phyloP scores from a whole-genome alignment of 2,113 vertebrate species.

The Mormyrus iriodes region DNA sequence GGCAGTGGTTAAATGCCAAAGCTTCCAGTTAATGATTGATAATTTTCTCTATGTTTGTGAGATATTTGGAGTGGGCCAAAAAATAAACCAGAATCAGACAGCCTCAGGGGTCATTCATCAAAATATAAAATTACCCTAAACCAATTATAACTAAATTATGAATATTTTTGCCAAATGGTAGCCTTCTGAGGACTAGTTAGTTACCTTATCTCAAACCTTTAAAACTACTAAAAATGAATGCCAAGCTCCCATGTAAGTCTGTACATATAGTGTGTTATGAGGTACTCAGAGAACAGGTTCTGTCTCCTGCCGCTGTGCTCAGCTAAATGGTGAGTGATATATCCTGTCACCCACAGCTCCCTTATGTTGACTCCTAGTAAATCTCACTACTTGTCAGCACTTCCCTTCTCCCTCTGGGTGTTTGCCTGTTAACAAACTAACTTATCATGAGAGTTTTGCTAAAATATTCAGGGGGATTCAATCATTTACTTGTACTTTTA shows the following conservation, averaged over 20 bases:
- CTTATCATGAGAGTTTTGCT: neutral
- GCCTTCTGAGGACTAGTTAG: neutral
- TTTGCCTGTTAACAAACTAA: constrained; percentile 1
- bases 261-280: neutral
- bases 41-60: neutral
- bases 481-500: neutral
- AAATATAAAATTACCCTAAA: neutral
- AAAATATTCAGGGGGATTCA: neutral
- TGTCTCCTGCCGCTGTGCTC: neutral
- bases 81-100: neutral
- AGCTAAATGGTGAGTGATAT: neutral
- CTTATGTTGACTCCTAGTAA: neutral
- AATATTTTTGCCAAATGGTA: neutral
- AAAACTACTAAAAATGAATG: neutral
- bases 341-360: constrained; percentile 1
- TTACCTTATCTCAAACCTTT: neutral
- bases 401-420: neutral
- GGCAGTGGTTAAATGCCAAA: neutral
- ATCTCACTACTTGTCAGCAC: neutral
- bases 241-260: neutral
- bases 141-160: neutral
- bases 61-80: neutral
- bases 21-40: neutral
- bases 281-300: neutral
- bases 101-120: neutral